Base-by-base conservation (phyloP, 2,888 invertebrate species). In the Xestia ashworthii region DNA sequence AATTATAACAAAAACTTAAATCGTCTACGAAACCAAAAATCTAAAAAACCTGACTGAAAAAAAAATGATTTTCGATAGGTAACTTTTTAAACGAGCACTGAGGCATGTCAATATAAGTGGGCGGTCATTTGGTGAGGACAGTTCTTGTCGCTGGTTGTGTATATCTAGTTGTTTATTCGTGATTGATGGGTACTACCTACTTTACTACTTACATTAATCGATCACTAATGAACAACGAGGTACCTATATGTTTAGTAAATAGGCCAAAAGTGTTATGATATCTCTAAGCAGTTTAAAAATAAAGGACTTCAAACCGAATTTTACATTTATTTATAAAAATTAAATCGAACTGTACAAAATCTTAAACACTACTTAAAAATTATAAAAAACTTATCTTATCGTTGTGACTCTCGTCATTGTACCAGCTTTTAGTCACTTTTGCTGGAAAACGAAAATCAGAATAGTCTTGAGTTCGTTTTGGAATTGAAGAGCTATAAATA, bases 321-420 rank as follows among this genome's bases (percentile, higher is more conserved):
- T 25, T 16, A 67, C 16, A 71, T 55, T 55, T 82, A 81, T 64
- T 81, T 65, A 38, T 62, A 53, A 14, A 53, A 70, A 70, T 65
- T 76, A 64, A 73, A 76, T 70, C 44, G 66, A 72, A 75, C 83
- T 85, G 83, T 83, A 84, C 84, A 83, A 71, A 19, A 64, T 70
- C 53, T 50, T 85, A 78, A 62, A 25, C 64, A 46, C 32, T 76
- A 78, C 22, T 53, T 55, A 25, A 64, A 50, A 46, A 65, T 41
- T 4, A 48, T 44, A 32, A 25, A 50, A 14, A 66, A 74, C 3
- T 73, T n/a, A 79, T 69, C 83, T n/a, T 84, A 62, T 77, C 53
- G 12, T 71, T 64, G 2, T 67, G 64, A 74, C 69, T 74, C 6
- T 66, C 75, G 65, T 81, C 75, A 32, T 60, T 62, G 53, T 75